These are phyloP conservation scores for Plebejus melissa DNA, from an alignment of 2,888 invertebrate genomes.

Conservation along the genomic window DNA sequence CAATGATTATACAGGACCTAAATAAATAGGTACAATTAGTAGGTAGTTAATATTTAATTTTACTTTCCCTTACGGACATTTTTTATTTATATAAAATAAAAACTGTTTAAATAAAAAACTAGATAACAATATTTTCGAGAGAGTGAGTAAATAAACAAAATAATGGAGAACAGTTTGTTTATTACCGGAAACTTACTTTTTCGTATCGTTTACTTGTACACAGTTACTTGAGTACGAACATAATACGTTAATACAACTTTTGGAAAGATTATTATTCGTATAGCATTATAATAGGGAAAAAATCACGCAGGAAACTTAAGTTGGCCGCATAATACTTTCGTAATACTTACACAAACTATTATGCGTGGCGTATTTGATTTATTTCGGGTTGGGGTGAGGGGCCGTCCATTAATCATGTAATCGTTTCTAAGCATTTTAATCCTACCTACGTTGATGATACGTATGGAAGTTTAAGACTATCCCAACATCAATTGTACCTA, in stretches of 20 bases:
- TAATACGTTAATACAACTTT: background rate
- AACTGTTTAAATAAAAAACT: too few relatives aligned
- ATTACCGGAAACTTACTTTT: background rate
- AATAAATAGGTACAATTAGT: background rate
- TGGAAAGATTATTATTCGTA: background rate
- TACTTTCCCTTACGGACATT: too few relatives aligned
- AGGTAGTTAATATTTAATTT: too few relatives aligned
- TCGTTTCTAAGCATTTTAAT: too few relatives aligned
- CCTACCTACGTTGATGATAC: too few relatives aligned
- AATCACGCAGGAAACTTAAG: conserved; percentile 10
- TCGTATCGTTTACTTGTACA: background rate
- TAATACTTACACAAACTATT: conserved; percentile 13
- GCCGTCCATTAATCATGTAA: background rate
- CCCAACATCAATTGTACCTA: too few relatives aligned
- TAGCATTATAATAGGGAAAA: conserved; percentile 7
- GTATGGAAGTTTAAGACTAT: too few relatives aligned
- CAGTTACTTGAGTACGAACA: background rate
- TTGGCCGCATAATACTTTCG: conserved; percentile 15
- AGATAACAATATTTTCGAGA: too few relatives aligned
- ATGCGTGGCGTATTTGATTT: conserved; percentile 22
- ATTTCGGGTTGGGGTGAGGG: background rate
- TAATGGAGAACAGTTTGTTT: too few relatives aligned
- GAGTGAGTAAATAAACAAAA: too few relatives aligned
- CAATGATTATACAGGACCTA: background rate
- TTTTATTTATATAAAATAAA: too few relatives aligned